phyloP scores from a whole-genome alignment of 2,113 vertebrate genomes.

The Scomber colias region DNA sequence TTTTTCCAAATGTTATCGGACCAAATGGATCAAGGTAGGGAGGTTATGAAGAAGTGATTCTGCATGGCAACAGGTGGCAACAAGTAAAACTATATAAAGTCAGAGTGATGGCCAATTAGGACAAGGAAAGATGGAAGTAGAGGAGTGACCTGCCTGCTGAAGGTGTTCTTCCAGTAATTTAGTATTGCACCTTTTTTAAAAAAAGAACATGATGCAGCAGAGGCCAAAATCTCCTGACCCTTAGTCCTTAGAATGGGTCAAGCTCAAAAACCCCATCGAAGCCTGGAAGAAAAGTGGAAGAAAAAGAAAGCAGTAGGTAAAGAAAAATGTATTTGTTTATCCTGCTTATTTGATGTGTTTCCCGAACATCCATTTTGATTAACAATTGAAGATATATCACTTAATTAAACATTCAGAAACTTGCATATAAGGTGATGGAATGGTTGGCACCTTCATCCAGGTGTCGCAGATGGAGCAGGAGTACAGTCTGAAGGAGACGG shows the following conservation, averaged over 20 bases:
- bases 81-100: no score
- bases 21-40: neutral
- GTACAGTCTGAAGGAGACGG: conserved; percentile 88
- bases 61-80: no score
- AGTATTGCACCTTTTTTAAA: neutral
- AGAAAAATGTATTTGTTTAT: conserved; percentile 1
- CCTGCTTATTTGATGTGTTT: neutral
- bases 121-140: no score
- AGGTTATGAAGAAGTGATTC: neutral
- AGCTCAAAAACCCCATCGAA: no score
- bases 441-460: conserved; percentile 70
- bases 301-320: neutral
- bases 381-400: neutral
- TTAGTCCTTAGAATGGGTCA: no score
- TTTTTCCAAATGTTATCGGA: no score
- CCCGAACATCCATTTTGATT: conserved; percentile 2
- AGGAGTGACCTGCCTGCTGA: no score
- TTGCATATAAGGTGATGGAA: neutral
- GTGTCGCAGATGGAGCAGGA: conserved; percentile 92
- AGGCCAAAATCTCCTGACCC: neutral
- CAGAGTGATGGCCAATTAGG: no score
- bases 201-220: neutral
- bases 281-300: no score
- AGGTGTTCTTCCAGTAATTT: no score
- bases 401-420: neutral